Percentiles rank a stretch among this genome's conserved stretches.
Conservation (phyloP, 2,113 vertebrate species). For the Gulo gulo region DNA sequence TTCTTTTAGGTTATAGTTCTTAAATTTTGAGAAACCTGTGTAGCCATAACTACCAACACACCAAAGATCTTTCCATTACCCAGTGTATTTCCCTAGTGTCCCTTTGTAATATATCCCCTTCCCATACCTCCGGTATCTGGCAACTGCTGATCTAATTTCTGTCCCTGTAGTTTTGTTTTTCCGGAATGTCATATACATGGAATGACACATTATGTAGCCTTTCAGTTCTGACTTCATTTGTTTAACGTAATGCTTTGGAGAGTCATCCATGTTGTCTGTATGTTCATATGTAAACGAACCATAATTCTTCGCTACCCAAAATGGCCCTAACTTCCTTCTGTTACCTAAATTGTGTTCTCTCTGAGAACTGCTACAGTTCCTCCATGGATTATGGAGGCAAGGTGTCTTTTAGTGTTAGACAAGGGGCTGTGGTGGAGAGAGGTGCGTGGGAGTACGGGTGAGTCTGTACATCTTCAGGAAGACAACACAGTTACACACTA, state of each 20-base stretch:
- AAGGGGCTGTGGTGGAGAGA: neutral
- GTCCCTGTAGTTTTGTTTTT: neutral
- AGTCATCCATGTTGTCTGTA: neutral
- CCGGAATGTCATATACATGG: neutral
- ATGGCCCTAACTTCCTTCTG: neutral
- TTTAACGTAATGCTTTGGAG: neutral
- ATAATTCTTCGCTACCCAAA: neutral
- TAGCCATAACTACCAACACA: neutral
- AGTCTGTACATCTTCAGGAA: neutral
- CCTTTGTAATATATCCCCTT: neutral
- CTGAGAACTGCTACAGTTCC: neutral
- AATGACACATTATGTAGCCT: neutral
- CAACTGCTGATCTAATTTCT: neutral
- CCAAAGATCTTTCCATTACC: neutral
- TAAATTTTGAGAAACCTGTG: neutral
- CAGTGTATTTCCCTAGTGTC: neutral
- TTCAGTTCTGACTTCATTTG: neutral
- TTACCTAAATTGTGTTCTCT: neutral
- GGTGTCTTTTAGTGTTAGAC: neutral
- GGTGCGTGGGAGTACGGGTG: rapidly evolving
- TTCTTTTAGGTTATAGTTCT: neutral
- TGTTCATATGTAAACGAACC: neutral
- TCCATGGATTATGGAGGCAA: neutral
- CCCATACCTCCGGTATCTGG: neutral
- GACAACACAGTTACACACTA: too few relatives aligned